Percentiles rank a stretch among this genome's conserved stretches.
Evolutionary conservation across 2,888 invertebrate species (phyloP).

Genomic region (Drosophila demipolita): DNA sequence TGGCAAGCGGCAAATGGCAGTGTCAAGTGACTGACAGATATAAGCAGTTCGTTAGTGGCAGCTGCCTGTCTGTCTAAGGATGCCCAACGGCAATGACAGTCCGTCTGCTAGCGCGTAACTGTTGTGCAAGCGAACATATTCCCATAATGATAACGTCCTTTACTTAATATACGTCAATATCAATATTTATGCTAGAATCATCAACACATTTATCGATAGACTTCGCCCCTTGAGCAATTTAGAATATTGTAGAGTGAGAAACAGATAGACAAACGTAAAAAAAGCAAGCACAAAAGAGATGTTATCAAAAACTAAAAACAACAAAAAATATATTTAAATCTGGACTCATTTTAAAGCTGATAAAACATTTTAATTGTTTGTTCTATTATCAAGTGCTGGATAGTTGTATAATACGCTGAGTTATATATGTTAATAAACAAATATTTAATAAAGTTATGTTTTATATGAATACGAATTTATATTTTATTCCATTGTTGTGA

Average conservation of each 20-base stretch:
- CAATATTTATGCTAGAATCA: slow-evolving; percentile 7
- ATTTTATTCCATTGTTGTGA: background rate
- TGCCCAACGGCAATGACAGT: slow-evolving; percentile 29
- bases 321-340: background rate
- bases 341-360: background rate
- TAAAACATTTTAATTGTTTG: background rate
- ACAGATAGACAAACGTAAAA: background rate
- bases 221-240: slow-evolving; percentile 6
- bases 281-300: background rate
- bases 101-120: slow-evolving; percentile 38
- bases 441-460: background rate
- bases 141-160: background rate
- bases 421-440: background rate
- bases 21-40: slow-evolving; percentile 51
- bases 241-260: background rate
- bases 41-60: slow-evolving; percentile 55
- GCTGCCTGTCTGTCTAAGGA: slow-evolving; percentile 16
- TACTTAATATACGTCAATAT: background rate
- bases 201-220: background rate
- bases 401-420: background rate
- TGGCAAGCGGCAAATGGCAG: slow-evolving; percentile 46
- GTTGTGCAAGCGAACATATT: slow-evolving; percentile 3
- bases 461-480: background rate
- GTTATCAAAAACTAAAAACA: background rate
- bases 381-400: background rate